Evolutionary conservation across 2,888 invertebrate species (phyloP), one percentile per base, ranked within the genome.

Genomic region (Lumbricus terrestris): DNA sequence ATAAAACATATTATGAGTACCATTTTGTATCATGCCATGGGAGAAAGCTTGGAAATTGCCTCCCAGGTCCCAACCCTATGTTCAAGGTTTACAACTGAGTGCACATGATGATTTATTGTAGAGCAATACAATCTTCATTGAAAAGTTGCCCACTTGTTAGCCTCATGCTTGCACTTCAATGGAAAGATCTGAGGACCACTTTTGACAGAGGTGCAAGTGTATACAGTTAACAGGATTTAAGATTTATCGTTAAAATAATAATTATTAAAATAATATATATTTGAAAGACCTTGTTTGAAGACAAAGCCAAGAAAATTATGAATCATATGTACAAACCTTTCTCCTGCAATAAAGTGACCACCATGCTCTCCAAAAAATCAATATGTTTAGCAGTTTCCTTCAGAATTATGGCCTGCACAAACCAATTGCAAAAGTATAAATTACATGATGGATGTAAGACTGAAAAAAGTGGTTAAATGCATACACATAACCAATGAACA

Each of bases 281-380:
- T n/a, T 69, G 29, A n/a, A n/a, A 69, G 13, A n/a, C 29, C n/a
- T 69, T n/a, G 8, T 69, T n/a, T 69, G n/a, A 69, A 69, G n/a
- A 11, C 69, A n/a, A 69, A n/a, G 69, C 69, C 29, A 69, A 69
- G 69, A 69, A 69, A 69, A 69, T 69, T 11, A 47, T 23, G 47
- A 69, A 1, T 69, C 69, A 69, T 69, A n/a, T n/a, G n/a, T n/a
- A 69, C 29, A 69, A 69, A 69, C 69, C 69, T 69, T 69, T 69
- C 69, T 69, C 69, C 69, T 69, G 29, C 69, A 69, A 69, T n/a
- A 69, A 69, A n/a, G 69, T 69, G 69, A 69, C 69, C 69, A 69
- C 69, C 69, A 69, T 69, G 69, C 69, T 69, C 69, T 69, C 69
- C 69, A 69, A n/a, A 69, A 69, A 69, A n/a, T 69, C 69, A n/a